Evolutionary conservation across 2,113 vertebrate species (phyloP), one percentile per base, ranked within the genome.

Genomic region (Sceloporus undulatus): DNA sequence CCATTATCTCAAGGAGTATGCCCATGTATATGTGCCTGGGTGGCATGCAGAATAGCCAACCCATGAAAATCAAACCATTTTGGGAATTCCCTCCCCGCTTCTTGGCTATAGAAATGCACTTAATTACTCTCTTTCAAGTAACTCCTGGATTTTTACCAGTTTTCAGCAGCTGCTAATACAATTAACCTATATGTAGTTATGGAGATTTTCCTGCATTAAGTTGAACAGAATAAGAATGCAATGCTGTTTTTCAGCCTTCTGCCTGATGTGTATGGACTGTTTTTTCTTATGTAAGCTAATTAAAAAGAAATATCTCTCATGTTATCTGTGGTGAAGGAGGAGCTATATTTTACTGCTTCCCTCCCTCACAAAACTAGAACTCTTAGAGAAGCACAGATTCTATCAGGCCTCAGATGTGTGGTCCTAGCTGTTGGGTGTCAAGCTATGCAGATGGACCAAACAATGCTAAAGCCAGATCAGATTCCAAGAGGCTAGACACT

Each of bases 91-190:
- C 29, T 18, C 48, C 48, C 48, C 21, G 18, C 38, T 3, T 38
- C 89, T 75, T 1, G 56, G 56, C 48, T 0, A 0, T 2, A 10
- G 65, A 34, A 82, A 90, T 90, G 78, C 10, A 70, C 1, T 62
- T 0, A 19, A 18, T 82, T 88, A 80, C 84, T 19, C 16, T 21
- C 76, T 86, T 86, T 90, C 52, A 82, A 90, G 0, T 74, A 70
- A 86, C 38, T 77, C 5, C 0, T 79, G 68, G 77, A 48, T 14
- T 27, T 23, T 34, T 65, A 40, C 27, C 25, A 34, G 27, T 62
- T 89, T 3, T 3, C 34, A 87, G 23, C 27, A 83, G 62, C 38
- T 78, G 18, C 66, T 48, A 87, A n/a, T 16, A 42, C 14, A 82
- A 70, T 62, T 82, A 71, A 11, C 3, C 87, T 73, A 14, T 82